Evolutionary conservation across 1,140 invertebrate species (phyloP).

Genomic region (Orius insidiosus): DNA sequence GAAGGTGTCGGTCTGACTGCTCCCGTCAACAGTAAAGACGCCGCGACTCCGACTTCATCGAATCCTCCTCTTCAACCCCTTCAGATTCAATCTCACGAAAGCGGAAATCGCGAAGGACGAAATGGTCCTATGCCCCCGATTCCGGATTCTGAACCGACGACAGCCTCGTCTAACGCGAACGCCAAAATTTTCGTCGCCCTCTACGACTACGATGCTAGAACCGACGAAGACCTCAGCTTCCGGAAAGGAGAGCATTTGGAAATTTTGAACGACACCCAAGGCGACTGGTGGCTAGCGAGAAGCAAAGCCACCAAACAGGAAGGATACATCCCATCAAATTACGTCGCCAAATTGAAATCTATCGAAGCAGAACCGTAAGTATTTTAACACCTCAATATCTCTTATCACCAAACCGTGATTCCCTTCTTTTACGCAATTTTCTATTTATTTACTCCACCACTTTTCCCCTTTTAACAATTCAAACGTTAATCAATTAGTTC

Average conservation of each 20-base stretch:
- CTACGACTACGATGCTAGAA: conserved; percentile 97
- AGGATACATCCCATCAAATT: conserved; percentile 98
- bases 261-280: conserved; percentile 94
- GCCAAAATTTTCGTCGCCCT: conserved; percentile 87
- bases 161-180: conserved; percentile 15
- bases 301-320: conserved; percentile 87
- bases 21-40: conserved; percentile 18
- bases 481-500: no score
- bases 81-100: conserved; percentile 13
- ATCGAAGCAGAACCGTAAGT: conserved; percentile 99
- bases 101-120: conserved; percentile 17
- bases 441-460: no score
- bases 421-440: background rate
- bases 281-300: conserved; percentile 97
- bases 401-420: background rate
- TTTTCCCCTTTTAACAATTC: no score
- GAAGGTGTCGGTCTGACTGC: conserved; percentile 17
- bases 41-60: conserved; percentile 15
- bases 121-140: conserved; percentile 23
- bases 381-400: conserved; percentile 23
- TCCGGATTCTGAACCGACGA: conserved; percentile 19
- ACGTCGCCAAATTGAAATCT: conserved; percentile 96
- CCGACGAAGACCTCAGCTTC: conserved; percentile 96
- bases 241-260: conserved; percentile 96
- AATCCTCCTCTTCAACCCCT: conserved; percentile 18